Evolutionary conservation across 2,113 vertebrate genomes (phyloP), one percentile per base, ranked within the genome.

Genomic region (Myrmecophaga tridactyla): DNA sequence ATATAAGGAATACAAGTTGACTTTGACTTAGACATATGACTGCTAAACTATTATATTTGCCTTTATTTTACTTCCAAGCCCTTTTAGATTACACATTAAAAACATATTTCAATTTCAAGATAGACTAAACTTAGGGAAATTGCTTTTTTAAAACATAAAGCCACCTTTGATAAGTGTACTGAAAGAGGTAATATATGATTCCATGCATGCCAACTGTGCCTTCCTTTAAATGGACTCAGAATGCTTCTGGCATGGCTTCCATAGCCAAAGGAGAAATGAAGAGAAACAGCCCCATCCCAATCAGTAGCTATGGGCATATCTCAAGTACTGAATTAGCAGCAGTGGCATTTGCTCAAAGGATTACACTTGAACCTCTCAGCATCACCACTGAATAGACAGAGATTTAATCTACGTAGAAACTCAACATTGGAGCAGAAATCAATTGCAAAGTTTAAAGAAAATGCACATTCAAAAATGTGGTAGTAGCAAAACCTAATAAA

Each of bases 361-460:
- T 41, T 85, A 48, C 4, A 13, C 6, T 62, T 15, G 39, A 73
- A 29, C 43, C 58, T n/a, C 12, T 81, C 41, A 51, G 58, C 56
- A 23, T 84, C 36, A 77, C 60, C 67, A 29, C n/a, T 67, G 10
- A 70, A 48, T 23, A 60, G 29, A 85, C 41, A 23, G 36, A 86
- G 43, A 89, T 53, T 21, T 65, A 96, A 92, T 65, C 41, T 69
- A 89, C 48, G 8, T 86, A 77, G 56, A 89, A 89, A 95, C 29
- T 69, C 69, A 89, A 31, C 14, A 36, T 77, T 25, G 82, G 63
- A 92, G 46, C 27, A 60, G 21, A 81, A 92, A 96, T 12, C 7
- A 76, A 51, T 29, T 18, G 62, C 21, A 69, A 80, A 72, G 7
- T 81, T 69, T 43, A 62, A 67, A 76, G 36, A 65, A 53, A 69